Evolutionary conservation across 1,140 invertebrate genomes (phyloP).

Genomic region (Euura saliciscinereae): DNA sequence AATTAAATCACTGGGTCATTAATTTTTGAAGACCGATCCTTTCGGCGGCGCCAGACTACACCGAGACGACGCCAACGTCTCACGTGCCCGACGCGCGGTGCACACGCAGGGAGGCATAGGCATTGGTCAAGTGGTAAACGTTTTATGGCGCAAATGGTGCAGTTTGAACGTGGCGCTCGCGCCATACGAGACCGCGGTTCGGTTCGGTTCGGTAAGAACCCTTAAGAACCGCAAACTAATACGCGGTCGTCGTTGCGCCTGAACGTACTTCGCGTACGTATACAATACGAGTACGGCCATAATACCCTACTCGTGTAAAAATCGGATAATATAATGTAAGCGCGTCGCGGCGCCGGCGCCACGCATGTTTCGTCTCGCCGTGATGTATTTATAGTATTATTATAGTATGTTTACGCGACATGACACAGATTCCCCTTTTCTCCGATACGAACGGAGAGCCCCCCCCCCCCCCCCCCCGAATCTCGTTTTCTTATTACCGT

Average conservation of each 20-base stretch:
- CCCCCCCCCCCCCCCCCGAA: no score
- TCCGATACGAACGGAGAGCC: no score
- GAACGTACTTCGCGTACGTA: no score
- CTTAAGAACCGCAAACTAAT: no score
- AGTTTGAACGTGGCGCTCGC: no score
- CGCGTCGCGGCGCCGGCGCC: conserved; percentile 5
- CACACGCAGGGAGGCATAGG: background rate
- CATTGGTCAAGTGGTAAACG: background rate
- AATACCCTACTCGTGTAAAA: background rate
- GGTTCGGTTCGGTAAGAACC: no score
- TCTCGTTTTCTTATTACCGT: no score
- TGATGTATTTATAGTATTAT: conserved; percentile 37
- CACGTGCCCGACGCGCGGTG: background rate
- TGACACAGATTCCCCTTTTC: conserved; percentile 37
- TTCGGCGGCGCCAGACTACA: background rate
- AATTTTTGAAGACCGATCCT: background rate
- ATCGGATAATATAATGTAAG: conserved; percentile 1
- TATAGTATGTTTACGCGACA: conserved; percentile 45
- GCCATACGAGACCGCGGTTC: no score
- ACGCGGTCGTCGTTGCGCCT: no score
- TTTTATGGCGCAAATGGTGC: no score
- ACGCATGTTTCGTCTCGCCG: background rate
- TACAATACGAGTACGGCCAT: no score
- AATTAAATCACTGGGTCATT: no score
- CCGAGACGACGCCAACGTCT: conserved; percentile 1